Conservation (phyloP, 2,888 invertebrate species). For the Nasonia oneida region DNA sequence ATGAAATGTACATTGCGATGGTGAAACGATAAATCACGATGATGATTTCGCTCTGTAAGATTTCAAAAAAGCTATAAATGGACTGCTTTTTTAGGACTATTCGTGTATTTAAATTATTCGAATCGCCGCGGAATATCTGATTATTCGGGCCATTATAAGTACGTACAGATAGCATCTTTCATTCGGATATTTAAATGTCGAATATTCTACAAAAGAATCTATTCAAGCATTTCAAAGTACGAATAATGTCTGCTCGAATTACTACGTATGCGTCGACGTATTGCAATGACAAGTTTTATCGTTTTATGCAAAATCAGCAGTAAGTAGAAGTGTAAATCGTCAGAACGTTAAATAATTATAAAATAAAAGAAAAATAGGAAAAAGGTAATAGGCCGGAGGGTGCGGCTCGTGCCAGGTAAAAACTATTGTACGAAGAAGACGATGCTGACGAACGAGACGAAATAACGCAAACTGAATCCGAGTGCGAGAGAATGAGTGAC, state of each 20-base stretch:
- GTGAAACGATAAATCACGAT: slow-evolving; percentile 10
- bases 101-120: not conserved
- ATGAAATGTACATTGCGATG: not conserved
- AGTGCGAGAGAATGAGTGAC: slow-evolving; percentile 12
- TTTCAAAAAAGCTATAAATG: not conserved
- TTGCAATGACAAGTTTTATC: not conserved
- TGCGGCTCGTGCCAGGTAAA: slow-evolving; percentile 60
- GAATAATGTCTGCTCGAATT: not conserved
- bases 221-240: not conserved
- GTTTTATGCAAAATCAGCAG: not conserved
- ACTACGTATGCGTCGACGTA: not conserved
- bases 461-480: not conserved
- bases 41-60: not conserved
- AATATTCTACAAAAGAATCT: not conserved
- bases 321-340: slow-evolving; percentile 48
- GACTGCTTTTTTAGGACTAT: not conserved
- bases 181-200: not conserved
- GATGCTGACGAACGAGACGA: slow-evolving; percentile 31
- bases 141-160: not conserved
- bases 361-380: not conserved
- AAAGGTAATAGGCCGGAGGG: slow-evolving; percentile 59
- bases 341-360: slow-evolving; percentile 52
- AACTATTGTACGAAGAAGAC: slow-evolving; percentile 42
- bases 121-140: not conserved
- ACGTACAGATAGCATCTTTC: not conserved